Percentiles rank a stretch among this genome's conserved stretches.
phyloP scores from a whole-genome alignment of 2,113 vertebrate genomes.

The Nycticorax nycticorax region DNA sequence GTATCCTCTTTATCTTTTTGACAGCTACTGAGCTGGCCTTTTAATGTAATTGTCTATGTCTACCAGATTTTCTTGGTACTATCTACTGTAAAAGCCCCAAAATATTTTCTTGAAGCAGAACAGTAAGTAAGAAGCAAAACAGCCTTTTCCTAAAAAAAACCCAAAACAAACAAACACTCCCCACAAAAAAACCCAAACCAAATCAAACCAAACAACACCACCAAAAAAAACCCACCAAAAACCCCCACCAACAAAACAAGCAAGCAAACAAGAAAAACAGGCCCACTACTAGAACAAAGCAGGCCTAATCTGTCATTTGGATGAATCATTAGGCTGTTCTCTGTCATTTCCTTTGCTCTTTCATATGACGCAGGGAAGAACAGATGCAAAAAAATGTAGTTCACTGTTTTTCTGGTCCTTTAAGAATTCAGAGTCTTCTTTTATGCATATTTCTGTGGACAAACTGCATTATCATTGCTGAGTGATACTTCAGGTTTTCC shows the following conservation, averaged over 20 bases:
- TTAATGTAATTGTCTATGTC: neutral
- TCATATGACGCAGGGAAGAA: neutral
- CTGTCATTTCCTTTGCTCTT: neutral
- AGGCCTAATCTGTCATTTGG: neutral
- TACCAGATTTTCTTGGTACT: neutral
- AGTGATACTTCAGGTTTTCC: neutral
- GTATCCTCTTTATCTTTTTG: neutral
- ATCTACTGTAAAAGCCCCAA: neutral
- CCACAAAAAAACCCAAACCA: neutral
- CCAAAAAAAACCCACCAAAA: neutral
- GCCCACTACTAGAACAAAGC: neutral
- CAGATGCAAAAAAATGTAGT: neutral
- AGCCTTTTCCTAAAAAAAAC: neutral
- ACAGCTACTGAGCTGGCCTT: neutral
- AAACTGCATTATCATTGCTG: neutral
- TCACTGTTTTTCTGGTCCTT: neutral
- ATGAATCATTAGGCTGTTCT: neutral
- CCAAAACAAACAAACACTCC: neutral
- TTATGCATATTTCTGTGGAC: neutral
- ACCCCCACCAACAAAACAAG: neutral
- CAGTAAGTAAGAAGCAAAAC: neutral
- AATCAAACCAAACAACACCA: neutral
- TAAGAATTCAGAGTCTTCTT: neutral
- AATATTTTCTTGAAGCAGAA: neutral
- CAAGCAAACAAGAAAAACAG: neutral